These are phyloP conservation scores for Sarcophaga caerulescens DNA, from an alignment of 2,888 invertebrate genomes.

Conservation along the genomic window DNA sequence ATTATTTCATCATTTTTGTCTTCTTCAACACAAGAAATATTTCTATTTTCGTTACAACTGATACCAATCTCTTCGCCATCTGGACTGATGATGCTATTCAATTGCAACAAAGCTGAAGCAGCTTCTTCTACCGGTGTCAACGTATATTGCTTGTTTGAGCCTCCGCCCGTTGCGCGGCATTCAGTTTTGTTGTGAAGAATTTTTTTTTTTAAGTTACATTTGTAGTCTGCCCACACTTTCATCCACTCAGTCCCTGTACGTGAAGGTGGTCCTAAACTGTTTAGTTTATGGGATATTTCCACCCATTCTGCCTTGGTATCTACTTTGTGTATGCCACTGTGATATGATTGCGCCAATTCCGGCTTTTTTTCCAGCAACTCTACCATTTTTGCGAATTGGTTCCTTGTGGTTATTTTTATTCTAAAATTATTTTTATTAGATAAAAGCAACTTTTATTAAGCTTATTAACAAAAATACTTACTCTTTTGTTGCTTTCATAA, in stretches of 20 bases:
- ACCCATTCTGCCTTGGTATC: conserved; percentile 7
- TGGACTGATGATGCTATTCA: not conserved
- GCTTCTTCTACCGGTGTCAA: no score
- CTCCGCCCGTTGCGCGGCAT: no score
- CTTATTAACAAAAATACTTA: no score
- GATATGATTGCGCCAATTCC: conserved; percentile 8
- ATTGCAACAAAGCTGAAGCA: not conserved
- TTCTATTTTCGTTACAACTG: not conserved
- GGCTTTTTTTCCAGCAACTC: conserved; percentile 10
- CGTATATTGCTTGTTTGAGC: no score
- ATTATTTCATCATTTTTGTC: not conserved
- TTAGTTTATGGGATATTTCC: not conserved
- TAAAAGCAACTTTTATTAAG: no score
- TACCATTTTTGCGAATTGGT: conserved; percentile 12
- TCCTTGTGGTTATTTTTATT: conserved; percentile 11
- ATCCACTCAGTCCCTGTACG: conserved; percentile 1
- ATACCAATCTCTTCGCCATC: not conserved
- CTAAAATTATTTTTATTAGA: no score
- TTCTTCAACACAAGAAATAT: no score
- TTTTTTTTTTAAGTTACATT: no score
- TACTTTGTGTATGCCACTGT: not conserved
- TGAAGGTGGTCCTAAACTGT: conserved; percentile 9
- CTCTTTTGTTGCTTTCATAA: not conserved
- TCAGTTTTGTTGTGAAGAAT: no score
- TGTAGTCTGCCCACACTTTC: conserved; percentile 10